phyloP scores from a whole-genome alignment of 2,888 invertebrate genomes.

The Dasysyrphus albostriatus region DNA sequence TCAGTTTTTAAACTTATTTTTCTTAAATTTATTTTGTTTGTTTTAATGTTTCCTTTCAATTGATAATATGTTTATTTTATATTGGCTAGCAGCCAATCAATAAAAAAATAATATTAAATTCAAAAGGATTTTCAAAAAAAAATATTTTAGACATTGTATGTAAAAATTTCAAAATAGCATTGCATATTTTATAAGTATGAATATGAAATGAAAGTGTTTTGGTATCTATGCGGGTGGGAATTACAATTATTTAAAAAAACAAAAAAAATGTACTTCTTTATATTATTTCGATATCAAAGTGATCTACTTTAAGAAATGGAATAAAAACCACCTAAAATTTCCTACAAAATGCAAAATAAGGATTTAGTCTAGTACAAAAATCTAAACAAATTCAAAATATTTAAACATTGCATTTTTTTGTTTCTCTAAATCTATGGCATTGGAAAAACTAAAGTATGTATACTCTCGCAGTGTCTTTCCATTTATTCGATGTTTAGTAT shows the following conservation, averaged over 20 bases:
- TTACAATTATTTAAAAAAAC: neutral
- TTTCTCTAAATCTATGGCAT: too few relatives aligned
- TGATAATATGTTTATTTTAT: conserved; percentile 70
- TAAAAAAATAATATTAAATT: conserved; percentile 69
- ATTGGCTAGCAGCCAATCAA: conserved; percentile 74
- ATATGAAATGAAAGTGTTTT: neutral
- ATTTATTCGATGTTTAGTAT: too few relatives aligned
- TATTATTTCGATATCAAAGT: neutral
- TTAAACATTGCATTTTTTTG: too few relatives aligned
- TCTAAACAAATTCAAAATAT: too few relatives aligned
- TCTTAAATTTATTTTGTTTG: conserved; percentile 32
- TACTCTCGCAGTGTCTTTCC: too few relatives aligned
- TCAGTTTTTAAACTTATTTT: conserved; percentile 1
- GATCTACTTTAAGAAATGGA: neutral
- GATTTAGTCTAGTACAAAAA: too few relatives aligned
- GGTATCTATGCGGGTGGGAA: neutral
- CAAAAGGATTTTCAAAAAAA: conserved; percentile 47
- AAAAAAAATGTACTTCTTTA: neutral
- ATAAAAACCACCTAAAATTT: neutral
- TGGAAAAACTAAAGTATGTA: too few relatives aligned
- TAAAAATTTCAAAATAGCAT: conserved; percentile 34
- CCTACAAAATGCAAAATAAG: too few relatives aligned
- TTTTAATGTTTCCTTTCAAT: conserved; percentile 64
- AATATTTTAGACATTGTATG: conserved; percentile 31
- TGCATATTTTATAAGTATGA: neutral